Conservation (phyloP, 2,113 vertebrate species). For the Haemorhous mexicanus region DNA sequence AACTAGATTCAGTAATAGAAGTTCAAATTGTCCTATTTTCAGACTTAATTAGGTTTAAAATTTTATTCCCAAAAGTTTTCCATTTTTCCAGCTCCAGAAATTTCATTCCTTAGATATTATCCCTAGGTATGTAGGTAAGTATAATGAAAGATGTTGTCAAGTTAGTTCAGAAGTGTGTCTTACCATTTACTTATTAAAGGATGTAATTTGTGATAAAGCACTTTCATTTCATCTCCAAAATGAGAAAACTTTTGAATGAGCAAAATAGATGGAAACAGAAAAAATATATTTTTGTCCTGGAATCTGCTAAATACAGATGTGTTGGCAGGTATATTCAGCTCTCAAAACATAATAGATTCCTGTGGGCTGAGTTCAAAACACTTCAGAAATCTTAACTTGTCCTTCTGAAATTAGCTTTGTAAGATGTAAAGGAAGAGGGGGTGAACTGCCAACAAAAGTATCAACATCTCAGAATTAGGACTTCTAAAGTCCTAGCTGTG, state of each 20-base stretch:
- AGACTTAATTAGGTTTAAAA: background rate
- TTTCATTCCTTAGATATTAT: background rate
- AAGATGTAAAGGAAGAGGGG: background rate
- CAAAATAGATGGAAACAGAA: background rate
- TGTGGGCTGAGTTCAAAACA: background rate
- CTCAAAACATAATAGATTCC: background rate
- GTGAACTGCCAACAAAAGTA: background rate
- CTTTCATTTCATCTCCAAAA: background rate
- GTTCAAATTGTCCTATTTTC: background rate
- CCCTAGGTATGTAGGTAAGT: background rate
- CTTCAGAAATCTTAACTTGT: background rate
- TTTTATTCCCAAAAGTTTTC: background rate
- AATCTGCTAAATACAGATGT: background rate
- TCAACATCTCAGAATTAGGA: background rate
- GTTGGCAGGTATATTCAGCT: background rate
- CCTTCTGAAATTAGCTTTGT: background rate
- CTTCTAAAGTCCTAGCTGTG: background rate
- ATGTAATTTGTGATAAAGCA: background rate
- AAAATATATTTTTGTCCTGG: background rate
- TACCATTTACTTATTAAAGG: background rate
- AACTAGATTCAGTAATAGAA: background rate
- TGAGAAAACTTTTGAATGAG: background rate
- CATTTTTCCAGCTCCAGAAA: background rate
- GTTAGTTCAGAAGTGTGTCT: background rate
- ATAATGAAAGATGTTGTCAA: background rate